Conservation (phyloP, 2,888 invertebrate species). For the Microplitis deprimator region DNA sequence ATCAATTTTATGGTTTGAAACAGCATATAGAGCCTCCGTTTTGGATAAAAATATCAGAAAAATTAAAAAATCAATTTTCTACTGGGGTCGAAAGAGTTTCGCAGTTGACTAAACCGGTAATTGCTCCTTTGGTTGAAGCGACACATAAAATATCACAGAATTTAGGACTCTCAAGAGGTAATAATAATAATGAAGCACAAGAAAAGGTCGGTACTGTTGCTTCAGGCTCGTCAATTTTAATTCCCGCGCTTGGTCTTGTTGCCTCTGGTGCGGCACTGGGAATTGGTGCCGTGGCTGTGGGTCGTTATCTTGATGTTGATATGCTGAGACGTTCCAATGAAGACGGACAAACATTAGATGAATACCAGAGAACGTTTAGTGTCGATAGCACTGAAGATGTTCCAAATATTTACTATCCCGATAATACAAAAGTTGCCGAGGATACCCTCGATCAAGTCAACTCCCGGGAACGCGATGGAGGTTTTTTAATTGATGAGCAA, state of each 20-base stretch:
- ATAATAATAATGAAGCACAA: conserved; percentile 72
- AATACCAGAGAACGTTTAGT: conserved; percentile 64
- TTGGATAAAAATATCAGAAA: conserved; percentile 82
- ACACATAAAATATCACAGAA: conserved; percentile 86
- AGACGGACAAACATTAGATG: conserved; percentile 72
- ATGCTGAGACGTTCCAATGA: conserved; percentile 74
- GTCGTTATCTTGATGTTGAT: conserved; percentile 79
- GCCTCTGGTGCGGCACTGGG: conserved; percentile 88
- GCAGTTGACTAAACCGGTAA: conserved; percentile 77
- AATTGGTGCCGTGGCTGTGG: conserved; percentile 85
- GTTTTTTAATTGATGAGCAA: conserved; percentile 50
- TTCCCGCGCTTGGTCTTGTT: conserved; percentile 82
- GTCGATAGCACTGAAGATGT: neutral
- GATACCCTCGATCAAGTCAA: neutral
- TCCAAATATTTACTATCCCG: conserved; percentile 24
- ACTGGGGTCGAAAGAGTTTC: conserved; percentile 81
- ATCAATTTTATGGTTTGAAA: conserved; percentile 75
- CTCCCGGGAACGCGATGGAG: conserved; percentile 39
- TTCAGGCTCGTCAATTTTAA: conserved; percentile 78
- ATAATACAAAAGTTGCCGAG: neutral
- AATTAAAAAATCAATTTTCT: conserved; percentile 81
- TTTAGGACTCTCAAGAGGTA: conserved; percentile 75
- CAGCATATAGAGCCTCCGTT: conserved; percentile 77
- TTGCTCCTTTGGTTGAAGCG: conserved; percentile 83
- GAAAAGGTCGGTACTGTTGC: conserved; percentile 79